A percentile compares a stretch with the other conserved stretches of the same genome.
These are phyloP conservation scores for Donacobius atricapilla DNA, from an alignment of 2,113 vertebrate species.

Conservation along the genomic window DNA sequence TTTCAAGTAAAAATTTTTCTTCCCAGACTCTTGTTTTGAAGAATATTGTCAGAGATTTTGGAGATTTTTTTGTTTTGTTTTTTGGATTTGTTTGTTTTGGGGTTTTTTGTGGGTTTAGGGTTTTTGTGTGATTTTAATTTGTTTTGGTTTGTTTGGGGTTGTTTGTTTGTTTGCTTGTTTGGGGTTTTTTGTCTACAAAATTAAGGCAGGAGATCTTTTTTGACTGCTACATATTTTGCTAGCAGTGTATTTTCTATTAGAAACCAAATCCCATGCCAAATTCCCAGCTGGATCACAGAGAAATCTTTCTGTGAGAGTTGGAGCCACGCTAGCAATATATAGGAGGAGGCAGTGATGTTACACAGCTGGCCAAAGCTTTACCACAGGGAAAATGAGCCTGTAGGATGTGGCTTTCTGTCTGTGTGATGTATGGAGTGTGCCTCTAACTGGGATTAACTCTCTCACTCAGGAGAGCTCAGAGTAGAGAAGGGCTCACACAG, in stretches of 20 bases:
- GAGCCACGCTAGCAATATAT: neutral
- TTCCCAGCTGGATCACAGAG: neutral
- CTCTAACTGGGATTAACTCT: neutral
- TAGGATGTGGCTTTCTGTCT: neutral
- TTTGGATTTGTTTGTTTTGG: neutral
- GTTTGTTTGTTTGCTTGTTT: neutral
- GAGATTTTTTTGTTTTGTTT: neutral
- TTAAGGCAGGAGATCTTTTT: neutral
- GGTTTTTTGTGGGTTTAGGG: rapidly evolving
- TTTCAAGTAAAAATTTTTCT: neutral
- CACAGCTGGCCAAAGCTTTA: neutral
- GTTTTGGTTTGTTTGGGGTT: neutral
- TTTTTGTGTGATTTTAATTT: neutral
- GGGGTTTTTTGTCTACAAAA: neutral
- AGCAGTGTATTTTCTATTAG: neutral
- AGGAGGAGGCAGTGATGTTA: neutral
- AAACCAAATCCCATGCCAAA: neutral
- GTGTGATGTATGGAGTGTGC: neutral
- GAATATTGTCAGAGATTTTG: neutral
- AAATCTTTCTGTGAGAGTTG: neutral
- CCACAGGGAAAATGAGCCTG: neutral
- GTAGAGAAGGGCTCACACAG: neutral
- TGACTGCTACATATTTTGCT: neutral
- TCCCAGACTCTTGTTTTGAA: neutral
- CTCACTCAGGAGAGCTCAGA: neutral